Conservation (phyloP, 2,888 invertebrate species). For the Tachystola acroxantha region DNA sequence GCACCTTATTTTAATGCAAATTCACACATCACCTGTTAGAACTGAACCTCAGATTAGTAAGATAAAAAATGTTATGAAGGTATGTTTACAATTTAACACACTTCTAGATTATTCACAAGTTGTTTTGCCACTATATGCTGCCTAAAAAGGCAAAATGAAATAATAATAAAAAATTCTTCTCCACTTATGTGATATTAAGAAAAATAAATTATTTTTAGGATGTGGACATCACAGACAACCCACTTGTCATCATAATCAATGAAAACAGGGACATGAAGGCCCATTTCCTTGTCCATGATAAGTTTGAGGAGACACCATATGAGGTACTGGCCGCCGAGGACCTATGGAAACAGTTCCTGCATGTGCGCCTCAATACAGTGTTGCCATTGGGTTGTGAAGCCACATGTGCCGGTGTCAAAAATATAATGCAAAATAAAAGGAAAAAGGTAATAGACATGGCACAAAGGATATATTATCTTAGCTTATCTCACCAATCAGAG, state of each 20-base stretch:
- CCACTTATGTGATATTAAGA: too few species aligned
- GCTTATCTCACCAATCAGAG: neutral
- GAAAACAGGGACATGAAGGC: conserved; percentile 77
- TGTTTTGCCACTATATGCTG: too few species aligned
- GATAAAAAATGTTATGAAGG: too few species aligned
- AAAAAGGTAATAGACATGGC: conserved; percentile 80
- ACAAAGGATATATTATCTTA: too few species aligned
- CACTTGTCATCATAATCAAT: conserved; percentile 80
- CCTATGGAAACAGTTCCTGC: conserved; percentile 83
- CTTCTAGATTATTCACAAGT: too few species aligned
- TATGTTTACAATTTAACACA: too few species aligned
- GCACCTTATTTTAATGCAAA: too few species aligned
- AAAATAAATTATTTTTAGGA: conserved; percentile 54
- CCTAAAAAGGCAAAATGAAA: too few species aligned
- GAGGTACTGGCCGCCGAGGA: conserved; percentile 81
- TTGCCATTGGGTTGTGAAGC: conserved; percentile 82
- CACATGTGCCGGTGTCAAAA: conserved; percentile 76
- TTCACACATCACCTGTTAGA: too few species aligned
- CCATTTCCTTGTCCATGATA: conserved; percentile 84
- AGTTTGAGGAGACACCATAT: conserved; percentile 81
- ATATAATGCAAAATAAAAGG: conserved; percentile 80
- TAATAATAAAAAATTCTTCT: too few species aligned
- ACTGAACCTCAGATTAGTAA: too few species aligned
- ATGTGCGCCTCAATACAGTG: conserved; percentile 82
- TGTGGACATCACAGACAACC: conserved; percentile 89